A percentile compares a stretch with the other conserved stretches of the same genome.
Evolutionary conservation across 1,140 invertebrate genomes (phyloP).

Genomic region (Meloidogyne exigua): DNA sequence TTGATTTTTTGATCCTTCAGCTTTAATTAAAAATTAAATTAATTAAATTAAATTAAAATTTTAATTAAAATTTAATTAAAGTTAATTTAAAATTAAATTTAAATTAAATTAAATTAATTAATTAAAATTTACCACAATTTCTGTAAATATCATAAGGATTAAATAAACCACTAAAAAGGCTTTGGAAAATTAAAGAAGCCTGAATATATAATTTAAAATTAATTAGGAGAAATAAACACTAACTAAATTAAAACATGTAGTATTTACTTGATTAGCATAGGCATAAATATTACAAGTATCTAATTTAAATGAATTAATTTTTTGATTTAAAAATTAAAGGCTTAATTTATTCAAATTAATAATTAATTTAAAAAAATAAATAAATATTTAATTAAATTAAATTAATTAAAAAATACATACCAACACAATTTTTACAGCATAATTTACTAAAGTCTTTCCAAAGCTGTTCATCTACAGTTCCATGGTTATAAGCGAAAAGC

Average conservation of each 20-base stretch:
- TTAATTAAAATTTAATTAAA: not conserved
- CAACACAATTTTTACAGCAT: slow-evolving; percentile 39
- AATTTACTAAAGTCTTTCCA: slow-evolving; percentile 51
- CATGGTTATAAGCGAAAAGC: slow-evolving; percentile 53
- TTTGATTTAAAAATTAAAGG: no score
- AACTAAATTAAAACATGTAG: not conserved
- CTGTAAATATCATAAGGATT: slow-evolving; percentile 20
- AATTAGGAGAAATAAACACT: no score
- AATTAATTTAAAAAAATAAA: no score
- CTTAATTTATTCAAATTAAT: no score
- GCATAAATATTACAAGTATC: slow-evolving; percentile 50
- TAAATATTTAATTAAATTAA: not conserved
- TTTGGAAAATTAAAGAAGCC: not conserved
- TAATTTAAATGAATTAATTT: no score
- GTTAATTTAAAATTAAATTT: no score
- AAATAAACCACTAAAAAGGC: slow-evolving; percentile 44
- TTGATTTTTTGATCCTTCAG: not conserved
- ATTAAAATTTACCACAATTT: slow-evolving; percentile 13
- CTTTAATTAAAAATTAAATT: no score
- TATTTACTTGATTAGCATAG: slow-evolving; percentile 45
- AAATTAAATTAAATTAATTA: not conserved
- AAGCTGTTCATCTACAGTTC: slow-evolving; percentile 52
- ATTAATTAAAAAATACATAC: not conserved
- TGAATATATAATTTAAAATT: slow-evolving; percentile 5
- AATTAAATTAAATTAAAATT: not conserved